phyloP scores from a whole-genome alignment of 2,888 invertebrate genomes.

The Geotrupes spiniger region DNA sequence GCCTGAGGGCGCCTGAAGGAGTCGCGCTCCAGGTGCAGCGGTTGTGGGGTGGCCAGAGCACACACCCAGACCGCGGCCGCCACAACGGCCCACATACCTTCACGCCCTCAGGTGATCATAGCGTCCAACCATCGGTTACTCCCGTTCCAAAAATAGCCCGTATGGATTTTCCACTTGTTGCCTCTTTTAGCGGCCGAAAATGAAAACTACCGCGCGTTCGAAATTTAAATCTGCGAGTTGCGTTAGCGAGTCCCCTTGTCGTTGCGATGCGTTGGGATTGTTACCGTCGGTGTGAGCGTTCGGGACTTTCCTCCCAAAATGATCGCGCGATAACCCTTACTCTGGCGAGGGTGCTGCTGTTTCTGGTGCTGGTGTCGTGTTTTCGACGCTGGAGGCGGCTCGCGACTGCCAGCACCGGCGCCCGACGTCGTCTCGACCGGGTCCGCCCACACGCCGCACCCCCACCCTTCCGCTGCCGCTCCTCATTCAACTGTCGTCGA shows the following conservation, averaged over 20 bases:
- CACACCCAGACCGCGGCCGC: slow-evolving; percentile 48
- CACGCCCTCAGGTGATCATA: slow-evolving; percentile 46
- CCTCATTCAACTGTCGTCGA: slow-evolving; percentile 44
- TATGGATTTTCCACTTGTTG: slow-evolving; percentile 42
- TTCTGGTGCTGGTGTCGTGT: slow-evolving; percentile 24
- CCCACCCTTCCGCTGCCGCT: slow-evolving; percentile 35
- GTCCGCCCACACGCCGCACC: slow-evolving; percentile 27
- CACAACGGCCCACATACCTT: slow-evolving; percentile 47
- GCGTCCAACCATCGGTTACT: slow-evolving; percentile 39
- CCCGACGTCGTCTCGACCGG: slow-evolving; percentile 40
- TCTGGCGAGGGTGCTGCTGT: not conserved
- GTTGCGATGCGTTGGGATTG: not conserved
- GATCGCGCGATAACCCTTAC: no score
- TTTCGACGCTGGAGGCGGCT: slow-evolving; percentile 45
- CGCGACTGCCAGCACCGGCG: slow-evolving; percentile 49
- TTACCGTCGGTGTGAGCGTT: not conserved
- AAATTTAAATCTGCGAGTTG: not conserved
- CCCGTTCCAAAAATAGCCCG: slow-evolving; percentile 34
- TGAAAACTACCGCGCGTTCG: not conserved
- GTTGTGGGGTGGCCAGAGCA: slow-evolving; percentile 49
- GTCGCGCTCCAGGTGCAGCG: slow-evolving; percentile 46
- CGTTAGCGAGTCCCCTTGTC: not conserved
- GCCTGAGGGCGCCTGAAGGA: slow-evolving; percentile 36
- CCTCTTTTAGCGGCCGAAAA: slow-evolving; percentile 26
- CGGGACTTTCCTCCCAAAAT: no score